phyloP scores from a whole-genome alignment of 2,888 invertebrate species.

The Melinopterus prodromus region DNA sequence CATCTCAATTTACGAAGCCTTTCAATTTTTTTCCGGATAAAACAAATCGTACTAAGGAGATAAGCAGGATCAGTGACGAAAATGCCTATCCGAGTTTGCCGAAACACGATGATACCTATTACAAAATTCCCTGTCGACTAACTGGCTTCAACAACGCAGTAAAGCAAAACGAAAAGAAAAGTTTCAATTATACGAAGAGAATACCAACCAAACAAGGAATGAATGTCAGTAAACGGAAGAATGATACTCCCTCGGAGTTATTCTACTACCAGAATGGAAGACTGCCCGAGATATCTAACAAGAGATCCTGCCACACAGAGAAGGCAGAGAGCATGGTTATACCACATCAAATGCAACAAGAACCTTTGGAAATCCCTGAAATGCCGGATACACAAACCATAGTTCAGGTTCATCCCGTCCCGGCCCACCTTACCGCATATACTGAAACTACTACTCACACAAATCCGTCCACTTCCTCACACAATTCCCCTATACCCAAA shows the following conservation, averaged over 20 bases:
- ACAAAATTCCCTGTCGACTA: not conserved
- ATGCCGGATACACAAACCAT: too few species aligned
- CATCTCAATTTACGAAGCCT: too few species aligned
- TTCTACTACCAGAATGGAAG: not conserved
- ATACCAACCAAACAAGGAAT: not conserved
- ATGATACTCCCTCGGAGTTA: not conserved
- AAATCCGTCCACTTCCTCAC: not conserved
- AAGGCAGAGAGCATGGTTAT: not conserved
- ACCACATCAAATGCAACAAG: not conserved
- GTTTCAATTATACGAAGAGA: not conserved
- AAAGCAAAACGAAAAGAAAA: not conserved
- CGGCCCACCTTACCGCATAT: too few species aligned
- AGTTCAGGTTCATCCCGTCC: too few species aligned
- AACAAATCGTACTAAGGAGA: too few species aligned
- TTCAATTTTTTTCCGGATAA: too few species aligned
- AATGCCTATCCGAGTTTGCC: not conserved
- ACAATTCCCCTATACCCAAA: not conserved
- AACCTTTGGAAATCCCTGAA: not conserved
- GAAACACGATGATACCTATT: not conserved
- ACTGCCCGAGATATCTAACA: not conserved
- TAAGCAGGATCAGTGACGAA: not conserved
- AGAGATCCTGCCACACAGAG: not conserved
- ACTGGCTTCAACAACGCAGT: not conserved
- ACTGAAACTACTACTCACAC: too few species aligned
- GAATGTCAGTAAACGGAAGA: not conserved